Percentiles rank a stretch among this genome's conserved stretches.
Conservation (phyloP, 1,140 invertebrate genomes). For the Drosophila athabasca region DNA sequence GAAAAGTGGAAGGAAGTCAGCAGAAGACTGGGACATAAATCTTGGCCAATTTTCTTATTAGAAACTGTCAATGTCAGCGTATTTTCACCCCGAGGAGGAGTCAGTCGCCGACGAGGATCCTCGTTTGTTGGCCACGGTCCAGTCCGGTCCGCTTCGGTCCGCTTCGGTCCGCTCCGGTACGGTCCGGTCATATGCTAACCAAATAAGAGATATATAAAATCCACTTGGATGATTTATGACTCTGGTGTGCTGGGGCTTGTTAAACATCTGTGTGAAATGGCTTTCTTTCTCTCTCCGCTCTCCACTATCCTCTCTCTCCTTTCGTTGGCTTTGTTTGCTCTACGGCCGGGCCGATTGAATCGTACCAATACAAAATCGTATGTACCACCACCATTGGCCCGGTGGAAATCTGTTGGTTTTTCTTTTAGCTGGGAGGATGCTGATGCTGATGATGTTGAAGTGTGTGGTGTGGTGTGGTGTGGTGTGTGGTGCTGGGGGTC, state of each 20-base stretch:
- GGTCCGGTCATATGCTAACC: slow-evolving; percentile 40
- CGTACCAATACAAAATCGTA: neutral
- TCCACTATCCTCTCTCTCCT: slow-evolving; percentile 4
- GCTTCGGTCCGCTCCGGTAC: slow-evolving; percentile 1
- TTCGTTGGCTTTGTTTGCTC: slow-evolving; percentile 69
- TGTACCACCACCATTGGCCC: slow-evolving; percentile 3
- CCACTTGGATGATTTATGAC: slow-evolving; percentile 76
- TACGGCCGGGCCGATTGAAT: slow-evolving; percentile 49
- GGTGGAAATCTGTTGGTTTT: slow-evolving; percentile 31
- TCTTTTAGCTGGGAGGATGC: slow-evolving; percentile 31
- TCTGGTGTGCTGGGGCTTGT: slow-evolving; percentile 58
- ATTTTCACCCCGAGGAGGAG: slow-evolving; percentile 60
- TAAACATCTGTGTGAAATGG: slow-evolving; percentile 79
- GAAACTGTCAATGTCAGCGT: slow-evolving; percentile 74
- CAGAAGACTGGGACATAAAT: slow-evolving; percentile 56
- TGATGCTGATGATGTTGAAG: slow-evolving; percentile 34
- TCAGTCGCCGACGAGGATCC: neutral
- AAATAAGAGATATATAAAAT: slow-evolving; percentile 55
- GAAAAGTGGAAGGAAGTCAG: slow-evolving; percentile 54
- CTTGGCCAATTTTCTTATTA: slow-evolving; percentile 72
- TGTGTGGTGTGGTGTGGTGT: slow-evolving; percentile 36
- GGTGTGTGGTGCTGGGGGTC: slow-evolving; percentile 65
- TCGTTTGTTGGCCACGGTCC: slow-evolving; percentile 11
- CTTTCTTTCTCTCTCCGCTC: slow-evolving; percentile 30
- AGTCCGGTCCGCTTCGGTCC: too few relatives aligned